Percentiles rank a stretch among this genome's conserved stretches.
These are phyloP conservation scores for Capitella teleta DNA, from an alignment of 1,140 invertebrate genomes.

Conservation along the genomic window DNA sequence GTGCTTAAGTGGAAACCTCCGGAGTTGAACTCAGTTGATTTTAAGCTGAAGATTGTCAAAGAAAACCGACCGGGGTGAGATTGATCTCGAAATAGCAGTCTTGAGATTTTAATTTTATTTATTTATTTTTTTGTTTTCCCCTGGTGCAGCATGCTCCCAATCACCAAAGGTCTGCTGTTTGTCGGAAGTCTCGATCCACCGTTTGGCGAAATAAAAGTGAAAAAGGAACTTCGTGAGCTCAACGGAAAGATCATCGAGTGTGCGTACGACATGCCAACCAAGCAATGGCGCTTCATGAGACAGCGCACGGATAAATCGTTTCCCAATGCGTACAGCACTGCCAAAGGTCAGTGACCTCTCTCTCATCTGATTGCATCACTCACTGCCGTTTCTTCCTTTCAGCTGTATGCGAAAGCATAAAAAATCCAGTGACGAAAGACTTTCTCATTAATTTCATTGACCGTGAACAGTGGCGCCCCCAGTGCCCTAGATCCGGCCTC, in stretches of 20 bases:
- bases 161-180: constrained; percentile 65
- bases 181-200: constrained; percentile 55
- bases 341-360: constrained; percentile 49
- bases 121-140: not conserved
- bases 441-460: constrained; percentile 63
- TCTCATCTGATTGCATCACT: not conserved
- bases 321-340: constrained; percentile 80
- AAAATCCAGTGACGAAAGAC: constrained; percentile 68
- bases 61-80: constrained; percentile 61
- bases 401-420: constrained; percentile 50
- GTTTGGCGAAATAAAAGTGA: constrained; percentile 27
- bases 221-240: constrained; percentile 62
- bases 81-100: not conserved
- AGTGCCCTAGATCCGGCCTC: not conserved
- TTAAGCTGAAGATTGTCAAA: constrained; percentile 69
- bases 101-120: not conserved
- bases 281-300: constrained; percentile 87
- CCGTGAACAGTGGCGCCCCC: constrained; percentile 39
- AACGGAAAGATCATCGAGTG: constrained; percentile 97
- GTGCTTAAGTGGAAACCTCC: constrained; percentile 97
- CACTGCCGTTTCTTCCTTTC: constrained; percentile 13
- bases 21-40: constrained; percentile 89
- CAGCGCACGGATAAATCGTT: constrained; percentile 93
- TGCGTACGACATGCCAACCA: constrained; percentile 47
- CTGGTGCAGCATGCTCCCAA: constrained; percentile 57